phyloP scores from a whole-genome alignment of 2,113 vertebrate species.

The Nerophis lumbriciformis region DNA sequence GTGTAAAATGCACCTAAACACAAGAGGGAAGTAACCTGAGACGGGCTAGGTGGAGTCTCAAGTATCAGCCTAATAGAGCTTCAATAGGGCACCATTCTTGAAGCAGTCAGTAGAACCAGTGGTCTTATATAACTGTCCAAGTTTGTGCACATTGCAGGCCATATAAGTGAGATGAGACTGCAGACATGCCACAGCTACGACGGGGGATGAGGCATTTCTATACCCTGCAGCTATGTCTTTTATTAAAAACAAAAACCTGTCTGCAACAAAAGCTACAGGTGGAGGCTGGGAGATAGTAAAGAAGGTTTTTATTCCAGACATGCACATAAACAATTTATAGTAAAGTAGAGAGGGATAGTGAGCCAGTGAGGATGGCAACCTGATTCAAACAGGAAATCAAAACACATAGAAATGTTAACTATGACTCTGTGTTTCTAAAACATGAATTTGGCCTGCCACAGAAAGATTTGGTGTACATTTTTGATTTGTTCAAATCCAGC shows the following conservation, averaged over 20 bases:
- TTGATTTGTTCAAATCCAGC: too few species aligned
- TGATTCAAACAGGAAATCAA: too few species aligned
- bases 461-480: too few species aligned
- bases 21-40: constrained; percentile 42
- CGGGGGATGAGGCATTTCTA: constrained; percentile 46
- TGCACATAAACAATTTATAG: background rate
- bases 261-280: constrained; percentile 6
- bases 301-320: constrained; percentile 5
- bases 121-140: constrained; percentile 22
- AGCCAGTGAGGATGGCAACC: background rate
- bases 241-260: constrained; percentile 30
- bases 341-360: background rate
- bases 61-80: constrained; percentile 52
- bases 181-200: constrained; percentile 39
- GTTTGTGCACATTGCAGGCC: background rate
- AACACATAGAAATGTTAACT: too few species aligned
- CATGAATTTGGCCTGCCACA: too few species aligned
- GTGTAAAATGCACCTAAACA: constrained; percentile 27
- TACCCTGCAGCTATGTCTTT: constrained; percentile 35
- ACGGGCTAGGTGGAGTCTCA: constrained; percentile 26
- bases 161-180: constrained; percentile 7
- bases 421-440: too few species aligned
- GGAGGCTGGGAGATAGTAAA: constrained; percentile 3
- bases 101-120: constrained; percentile 15
- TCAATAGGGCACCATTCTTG: constrained; percentile 30